Conservation (phyloP, 2,113 vertebrate genomes). For the Spea bombifrons region DNA sequence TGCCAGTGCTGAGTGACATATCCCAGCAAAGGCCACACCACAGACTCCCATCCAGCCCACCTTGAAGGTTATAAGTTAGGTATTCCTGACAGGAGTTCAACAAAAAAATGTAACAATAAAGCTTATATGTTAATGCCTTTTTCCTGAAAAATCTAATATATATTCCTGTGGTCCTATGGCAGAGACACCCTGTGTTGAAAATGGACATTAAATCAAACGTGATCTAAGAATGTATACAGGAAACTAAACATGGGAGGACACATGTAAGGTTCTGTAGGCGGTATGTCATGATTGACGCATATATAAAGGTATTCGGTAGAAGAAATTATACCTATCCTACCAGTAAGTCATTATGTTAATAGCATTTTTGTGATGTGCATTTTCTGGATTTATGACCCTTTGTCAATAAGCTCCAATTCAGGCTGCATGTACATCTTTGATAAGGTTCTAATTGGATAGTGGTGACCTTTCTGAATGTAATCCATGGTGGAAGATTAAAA, state of each 20-base stretch:
- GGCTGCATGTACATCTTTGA: constrained; percentile 77
- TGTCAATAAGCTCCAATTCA: constrained; percentile 66
- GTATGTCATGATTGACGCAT: not conserved
- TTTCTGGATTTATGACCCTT: constrained; percentile 76
- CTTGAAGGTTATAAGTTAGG: too few species aligned
- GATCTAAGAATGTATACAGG: too few species aligned
- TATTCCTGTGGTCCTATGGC: too few species aligned
- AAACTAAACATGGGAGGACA: not conserved
- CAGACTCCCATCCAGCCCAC: too few species aligned
- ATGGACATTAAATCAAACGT: too few species aligned
- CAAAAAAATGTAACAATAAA: too few species aligned
- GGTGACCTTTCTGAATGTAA: constrained; percentile 79
- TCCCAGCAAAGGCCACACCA: too few species aligned
- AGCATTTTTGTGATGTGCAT: constrained; percentile 58
- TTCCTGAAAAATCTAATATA: too few species aligned
- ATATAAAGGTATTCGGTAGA: constrained; percentile 19
- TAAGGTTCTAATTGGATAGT: constrained; percentile 82
- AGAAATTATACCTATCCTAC: constrained; percentile 50
- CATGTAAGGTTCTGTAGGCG: not conserved
- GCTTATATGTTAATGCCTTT: too few species aligned
- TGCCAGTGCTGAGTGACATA: too few species aligned
- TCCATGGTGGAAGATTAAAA: constrained; percentile 78
- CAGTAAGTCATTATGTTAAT: constrained; percentile 70
- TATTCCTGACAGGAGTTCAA: too few species aligned
- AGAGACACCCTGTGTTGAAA: too few species aligned